Evolutionary conservation across 2,888 invertebrate species (phyloP).

Genomic region (Tupiocoris notatus): DNA sequence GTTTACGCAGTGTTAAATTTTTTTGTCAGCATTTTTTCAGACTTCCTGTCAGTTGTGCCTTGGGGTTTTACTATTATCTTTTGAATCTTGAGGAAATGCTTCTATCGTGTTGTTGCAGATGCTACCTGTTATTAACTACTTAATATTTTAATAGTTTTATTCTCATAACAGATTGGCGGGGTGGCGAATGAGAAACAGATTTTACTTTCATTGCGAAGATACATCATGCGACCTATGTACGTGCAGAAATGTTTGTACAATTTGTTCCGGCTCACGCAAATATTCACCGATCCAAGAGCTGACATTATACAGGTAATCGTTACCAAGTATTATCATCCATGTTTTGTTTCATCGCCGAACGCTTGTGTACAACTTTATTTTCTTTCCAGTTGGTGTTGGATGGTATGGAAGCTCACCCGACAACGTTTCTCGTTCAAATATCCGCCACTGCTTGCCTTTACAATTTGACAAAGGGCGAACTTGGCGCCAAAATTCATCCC

Average conservation of each 20-base stretch:
- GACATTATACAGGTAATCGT: conserved; percentile 65
- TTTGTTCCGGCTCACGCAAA: conserved; percentile 60
- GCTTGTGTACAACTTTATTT: background rate
- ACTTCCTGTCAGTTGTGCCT: too few species aligned
- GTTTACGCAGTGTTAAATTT: too few species aligned
- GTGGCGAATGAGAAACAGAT: conserved; percentile 61
- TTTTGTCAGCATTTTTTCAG: too few species aligned
- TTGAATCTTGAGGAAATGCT: too few species aligned
- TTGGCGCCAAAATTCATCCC: conserved; percentile 65
- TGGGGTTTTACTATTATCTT: too few species aligned
- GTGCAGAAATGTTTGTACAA: conserved; percentile 68
- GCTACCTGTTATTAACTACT: too few species aligned
- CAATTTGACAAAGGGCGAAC: conserved; percentile 66
- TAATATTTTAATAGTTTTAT: too few species aligned
- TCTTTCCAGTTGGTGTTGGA: conserved; percentile 51
- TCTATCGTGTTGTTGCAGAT: too few species aligned
- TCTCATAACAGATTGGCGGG: conserved; percentile 58
- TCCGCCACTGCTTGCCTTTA: conserved; percentile 74
- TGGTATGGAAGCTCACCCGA: conserved; percentile 58
- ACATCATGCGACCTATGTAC: conserved; percentile 60
- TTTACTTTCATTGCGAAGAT: conserved; percentile 60
- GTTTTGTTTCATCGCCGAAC: background rate
- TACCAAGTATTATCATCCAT: too few species aligned
- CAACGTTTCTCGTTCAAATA: conserved; percentile 67
- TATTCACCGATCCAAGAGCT: conserved; percentile 59